phyloP scores from a whole-genome alignment of 2,888 invertebrate species.

The Rhopalosiphum nymphaeae region DNA sequence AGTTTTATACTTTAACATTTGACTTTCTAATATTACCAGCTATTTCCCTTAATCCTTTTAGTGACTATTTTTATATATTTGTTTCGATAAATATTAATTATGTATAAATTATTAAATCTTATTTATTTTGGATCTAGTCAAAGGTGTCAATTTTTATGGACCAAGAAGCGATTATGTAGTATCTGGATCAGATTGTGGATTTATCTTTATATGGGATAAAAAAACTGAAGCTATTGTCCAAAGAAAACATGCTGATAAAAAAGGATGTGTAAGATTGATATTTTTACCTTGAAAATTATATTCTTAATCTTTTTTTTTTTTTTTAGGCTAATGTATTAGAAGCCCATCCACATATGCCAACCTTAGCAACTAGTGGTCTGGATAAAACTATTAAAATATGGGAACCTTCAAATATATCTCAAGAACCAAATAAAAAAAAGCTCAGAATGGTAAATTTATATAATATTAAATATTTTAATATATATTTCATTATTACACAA shows the following conservation, averaged over 20 bases:
- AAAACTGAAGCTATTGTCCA: slow-evolving; percentile 90
- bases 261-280: slow-evolving; percentile 81
- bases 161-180: slow-evolving; percentile 90
- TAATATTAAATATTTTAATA: not conserved
- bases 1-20: not conserved
- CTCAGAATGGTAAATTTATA: slow-evolving; percentile 66
- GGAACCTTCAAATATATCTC: slow-evolving; percentile 78
- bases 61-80: not conserved
- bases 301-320: slow-evolving; percentile 49
- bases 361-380: slow-evolving; percentile 91
- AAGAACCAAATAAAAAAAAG: slow-evolving; percentile 67
- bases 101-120: not conserved
- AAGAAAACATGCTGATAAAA: slow-evolving; percentile 84
- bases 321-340: slow-evolving; percentile 90
- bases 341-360: slow-evolving; percentile 88
- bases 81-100: not conserved
- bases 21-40: not conserved
- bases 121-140: slow-evolving; percentile 73
- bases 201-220: slow-evolving; percentile 90
- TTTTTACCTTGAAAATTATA: slow-evolving; percentile 40
- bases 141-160: slow-evolving; percentile 95
- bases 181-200: slow-evolving; percentile 94
- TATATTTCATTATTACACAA: not conserved
- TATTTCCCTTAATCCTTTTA: not conserved
- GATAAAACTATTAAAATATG: slow-evolving; percentile 95